Evolutionary conservation across 2,888 invertebrate genomes (phyloP).

Genomic region (Helobdella robusta): DNA sequence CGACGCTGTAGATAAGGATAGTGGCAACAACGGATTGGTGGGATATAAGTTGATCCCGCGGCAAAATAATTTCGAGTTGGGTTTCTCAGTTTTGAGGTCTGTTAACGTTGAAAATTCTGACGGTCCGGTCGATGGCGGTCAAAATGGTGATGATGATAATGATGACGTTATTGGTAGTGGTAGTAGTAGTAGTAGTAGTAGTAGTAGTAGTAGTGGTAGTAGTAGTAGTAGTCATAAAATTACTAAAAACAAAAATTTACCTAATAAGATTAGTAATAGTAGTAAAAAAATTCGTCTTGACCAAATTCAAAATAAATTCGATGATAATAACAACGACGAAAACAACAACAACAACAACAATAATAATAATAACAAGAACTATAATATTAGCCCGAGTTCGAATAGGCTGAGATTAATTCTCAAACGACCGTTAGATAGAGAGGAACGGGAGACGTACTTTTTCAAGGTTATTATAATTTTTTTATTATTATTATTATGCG

Average conservation of each 20-base stretch:
- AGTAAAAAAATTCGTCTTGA: too few relatives aligned
- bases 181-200: too few relatives aligned
- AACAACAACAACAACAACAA: too few relatives aligned
- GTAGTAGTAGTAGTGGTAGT: neutral
- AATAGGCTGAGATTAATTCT: slow-evolving; percentile 7
- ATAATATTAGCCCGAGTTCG: neutral
- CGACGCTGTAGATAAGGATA: slow-evolving; percentile 31
- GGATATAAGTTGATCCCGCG: slow-evolving; percentile 27
- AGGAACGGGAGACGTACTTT: neutral
- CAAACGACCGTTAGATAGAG: slow-evolving; percentile 18
- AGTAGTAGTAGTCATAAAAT: neutral
- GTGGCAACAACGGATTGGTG: slow-evolving; percentile 24
- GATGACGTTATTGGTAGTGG: too few relatives aligned
- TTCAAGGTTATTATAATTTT: slow-evolving; percentile 18
- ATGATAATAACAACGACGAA: too few relatives aligned
- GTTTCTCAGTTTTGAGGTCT: neutral
- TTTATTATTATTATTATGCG: too few relatives aligned
- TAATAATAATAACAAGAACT: too few relatives aligned
- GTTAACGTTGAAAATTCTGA: neutral
- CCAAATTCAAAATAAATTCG: too few relatives aligned
- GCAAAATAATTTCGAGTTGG: slow-evolving; percentile 23
- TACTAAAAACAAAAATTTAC: too few relatives aligned
- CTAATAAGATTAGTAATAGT: too few relatives aligned
- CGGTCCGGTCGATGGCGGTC: too few relatives aligned
- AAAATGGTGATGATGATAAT: too few relatives aligned